Conservation (phyloP, 2,888 invertebrate genomes). For the Monochamus alternatus region DNA sequence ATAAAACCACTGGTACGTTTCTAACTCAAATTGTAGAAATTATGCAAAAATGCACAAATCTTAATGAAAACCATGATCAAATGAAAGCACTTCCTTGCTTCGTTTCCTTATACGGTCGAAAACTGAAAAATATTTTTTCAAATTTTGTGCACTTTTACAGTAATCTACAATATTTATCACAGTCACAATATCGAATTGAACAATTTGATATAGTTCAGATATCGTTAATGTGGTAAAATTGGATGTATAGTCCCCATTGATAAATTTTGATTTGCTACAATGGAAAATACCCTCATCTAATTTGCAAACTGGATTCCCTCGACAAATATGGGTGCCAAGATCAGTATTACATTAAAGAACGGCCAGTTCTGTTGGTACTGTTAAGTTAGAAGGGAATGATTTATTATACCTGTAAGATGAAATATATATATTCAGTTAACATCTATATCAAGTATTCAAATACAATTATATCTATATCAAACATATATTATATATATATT, state of each 20-base stretch:
- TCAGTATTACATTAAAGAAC: slow-evolving; percentile 68
- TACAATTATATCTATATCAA: slow-evolving; percentile 70
- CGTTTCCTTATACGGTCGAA: too few species aligned
- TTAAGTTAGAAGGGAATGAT: slow-evolving; percentile 52
- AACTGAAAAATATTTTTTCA: too few species aligned
- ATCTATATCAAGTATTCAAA: slow-evolving; percentile 69
- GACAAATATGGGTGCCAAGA: slow-evolving; percentile 66
- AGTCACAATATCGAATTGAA: too few species aligned
- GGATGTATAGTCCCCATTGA: slow-evolving; percentile 35
- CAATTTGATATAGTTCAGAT: too few species aligned
- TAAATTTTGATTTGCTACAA: slow-evolving; percentile 29
- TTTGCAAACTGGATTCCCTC: slow-evolving; percentile 57
- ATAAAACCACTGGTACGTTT: too few species aligned
- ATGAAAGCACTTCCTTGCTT: too few species aligned
- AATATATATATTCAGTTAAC: slow-evolving; percentile 60
- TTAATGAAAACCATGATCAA: too few species aligned
- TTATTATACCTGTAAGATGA: slow-evolving; percentile 57
- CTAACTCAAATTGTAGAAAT: too few species aligned
- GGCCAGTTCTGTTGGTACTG: slow-evolving; percentile 67
- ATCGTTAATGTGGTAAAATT: slow-evolving; percentile 27
- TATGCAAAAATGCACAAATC: too few species aligned
- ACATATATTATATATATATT: slow-evolving; percentile 64
- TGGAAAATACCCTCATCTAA: slow-evolving; percentile 34
- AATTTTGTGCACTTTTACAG: too few species aligned
- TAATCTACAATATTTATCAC: too few species aligned